Evolutionary conservation across 2,888 invertebrate genomes (phyloP), one percentile per base, ranked within the genome.

Genomic region (Drosophila koepferae): DNA sequence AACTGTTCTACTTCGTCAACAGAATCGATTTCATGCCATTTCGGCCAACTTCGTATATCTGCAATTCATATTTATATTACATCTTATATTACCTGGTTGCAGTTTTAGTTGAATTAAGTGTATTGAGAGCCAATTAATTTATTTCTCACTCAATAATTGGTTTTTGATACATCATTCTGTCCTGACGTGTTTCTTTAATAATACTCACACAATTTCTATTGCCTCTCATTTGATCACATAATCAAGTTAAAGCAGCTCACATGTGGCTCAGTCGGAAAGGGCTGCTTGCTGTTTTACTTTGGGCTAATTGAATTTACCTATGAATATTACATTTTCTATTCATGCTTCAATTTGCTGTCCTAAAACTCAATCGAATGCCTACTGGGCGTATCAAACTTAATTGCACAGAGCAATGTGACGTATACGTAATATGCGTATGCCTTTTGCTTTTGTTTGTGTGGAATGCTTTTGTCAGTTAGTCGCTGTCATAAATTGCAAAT

Each of bases 401-500:
- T 68, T 58, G 77, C 46, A 38, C 51, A 44, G 64, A 62, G 51
- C 65, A 70, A 67, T 54, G 54, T 58, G 81, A 51, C 74, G 71
- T 53, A 71, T 73, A 20, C 56, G 55, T 54, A 67, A 62, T 73
- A 43, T 36, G 38, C 36, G 38, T 28, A 9, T 36, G 34, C 23
- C 10, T 46, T 20, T 46, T 20, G 46, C 44, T 44, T 38, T 18
- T 59, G 55, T 20, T 23, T 28, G 12, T 18, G 18, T 43, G 23
- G 55, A 51, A 54, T 72, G 53, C 46, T 61, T 56, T 72, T 75
- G 72, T 63, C 63, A 53, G 63, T 44, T 43, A 34, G 54, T 23
- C 58, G 65, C 64, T 82, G 72, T 78, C 82, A 63, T 59, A 72
- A 77, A 77, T 73, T 65, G 69, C 67, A 73, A 70, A 72, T 68